A percentile compares a stretch with the other conserved stretches of the same genome.
These are phyloP conservation scores for Origma solitaria DNA, from an alignment of 2,113 vertebrate species.

Conservation along the genomic window DNA sequence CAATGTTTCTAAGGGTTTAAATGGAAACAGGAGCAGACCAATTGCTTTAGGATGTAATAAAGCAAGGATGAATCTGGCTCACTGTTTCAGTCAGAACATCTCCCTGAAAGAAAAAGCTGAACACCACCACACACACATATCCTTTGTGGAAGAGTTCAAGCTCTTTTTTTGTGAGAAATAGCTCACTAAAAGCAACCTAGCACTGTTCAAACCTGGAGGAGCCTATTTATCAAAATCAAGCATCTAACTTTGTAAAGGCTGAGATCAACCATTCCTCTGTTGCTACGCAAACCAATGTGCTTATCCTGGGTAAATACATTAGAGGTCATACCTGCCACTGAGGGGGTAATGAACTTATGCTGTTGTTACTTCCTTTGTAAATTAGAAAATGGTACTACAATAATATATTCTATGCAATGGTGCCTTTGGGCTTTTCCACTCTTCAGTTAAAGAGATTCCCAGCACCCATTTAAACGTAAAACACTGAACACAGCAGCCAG, in stretches of 20 bases:
- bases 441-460: slow-evolving; percentile 19
- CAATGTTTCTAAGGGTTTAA: neutral
- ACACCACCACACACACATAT: neutral
- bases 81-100: neutral
- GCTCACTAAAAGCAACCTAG: neutral
- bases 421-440: neutral
- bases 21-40: neutral
- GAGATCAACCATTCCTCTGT: neutral
- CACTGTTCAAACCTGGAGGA: neutral
- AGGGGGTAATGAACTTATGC: slow-evolving; percentile 9
- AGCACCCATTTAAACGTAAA: neutral
- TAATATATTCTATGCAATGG: neutral
- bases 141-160: neutral
- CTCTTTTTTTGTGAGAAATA: neutral
- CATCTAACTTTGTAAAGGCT: neutral
- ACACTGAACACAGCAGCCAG: neutral
- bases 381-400: neutral
- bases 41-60: neutral
- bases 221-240: slow-evolving; percentile 1
- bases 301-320: slow-evolving; percentile 20
- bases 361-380: neutral
- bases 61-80: neutral
- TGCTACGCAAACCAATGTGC: slow-evolving; percentile 7
- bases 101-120: neutral
- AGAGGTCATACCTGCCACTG: slow-evolving; percentile 1